These are phyloP conservation scores for Bubo bubo DNA, from an alignment of 2,113 vertebrate species.

Conservation along the genomic window DNA sequence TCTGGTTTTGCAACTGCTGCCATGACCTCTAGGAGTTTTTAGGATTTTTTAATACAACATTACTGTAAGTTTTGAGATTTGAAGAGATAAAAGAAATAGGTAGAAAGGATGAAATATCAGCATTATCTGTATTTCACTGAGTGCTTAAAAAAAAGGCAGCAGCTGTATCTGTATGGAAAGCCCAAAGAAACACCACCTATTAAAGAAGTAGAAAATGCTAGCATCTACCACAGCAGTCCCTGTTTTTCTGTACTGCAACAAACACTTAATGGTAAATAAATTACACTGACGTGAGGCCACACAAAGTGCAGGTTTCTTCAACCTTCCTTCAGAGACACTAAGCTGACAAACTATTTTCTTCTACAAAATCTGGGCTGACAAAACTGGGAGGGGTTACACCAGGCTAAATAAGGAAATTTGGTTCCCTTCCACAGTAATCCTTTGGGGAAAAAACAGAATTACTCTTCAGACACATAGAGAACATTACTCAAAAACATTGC, in stretches of 20 bases:
- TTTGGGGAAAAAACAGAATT: not conserved
- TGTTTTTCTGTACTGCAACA: not conserved
- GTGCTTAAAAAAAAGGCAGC: not conserved
- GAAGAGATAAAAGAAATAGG: not conserved
- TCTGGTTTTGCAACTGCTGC: not conserved
- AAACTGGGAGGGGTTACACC: not conserved
- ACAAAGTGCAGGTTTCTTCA: not conserved
- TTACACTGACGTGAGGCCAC: not conserved
- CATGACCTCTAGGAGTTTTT: not conserved
- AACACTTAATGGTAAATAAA: not conserved
- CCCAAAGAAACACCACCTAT: not conserved
- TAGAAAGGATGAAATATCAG: not conserved
- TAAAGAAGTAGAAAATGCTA: not conserved
- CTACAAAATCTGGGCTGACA: not conserved
- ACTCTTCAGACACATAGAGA: not conserved
- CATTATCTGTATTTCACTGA: not conserved
- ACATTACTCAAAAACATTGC: not conserved
- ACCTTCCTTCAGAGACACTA: not conserved
- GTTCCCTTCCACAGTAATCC: not conserved
- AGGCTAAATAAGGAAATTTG: not conserved
- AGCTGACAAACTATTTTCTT: not conserved
- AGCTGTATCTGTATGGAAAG: not conserved
- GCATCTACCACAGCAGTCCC: not conserved
- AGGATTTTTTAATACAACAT: not conserved
- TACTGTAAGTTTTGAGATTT: not conserved